These are phyloP conservation scores for Trichogramma evanescens DNA, from an alignment of 2,888 invertebrate species.

Conservation along the genomic window DNA sequence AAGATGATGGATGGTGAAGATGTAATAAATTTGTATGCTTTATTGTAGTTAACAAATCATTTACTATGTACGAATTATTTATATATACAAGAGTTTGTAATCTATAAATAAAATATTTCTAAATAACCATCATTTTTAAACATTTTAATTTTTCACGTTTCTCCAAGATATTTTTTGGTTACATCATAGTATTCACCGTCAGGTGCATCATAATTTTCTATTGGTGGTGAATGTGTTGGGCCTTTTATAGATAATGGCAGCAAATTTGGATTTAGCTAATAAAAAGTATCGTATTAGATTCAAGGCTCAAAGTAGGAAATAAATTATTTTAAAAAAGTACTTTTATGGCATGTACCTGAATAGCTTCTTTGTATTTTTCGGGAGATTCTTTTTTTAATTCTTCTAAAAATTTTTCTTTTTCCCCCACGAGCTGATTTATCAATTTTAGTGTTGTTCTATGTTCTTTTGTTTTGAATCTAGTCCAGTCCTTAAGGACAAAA, in stretches of 20 bases:
- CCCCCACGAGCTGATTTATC: slow-evolving; percentile 60
- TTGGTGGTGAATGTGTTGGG: slow-evolving; percentile 76
- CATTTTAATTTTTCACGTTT: slow-evolving; percentile 13
- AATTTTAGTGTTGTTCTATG: slow-evolving; percentile 60
- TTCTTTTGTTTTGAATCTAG: slow-evolving; percentile 60
- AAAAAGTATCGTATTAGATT: slow-evolving; percentile 29
- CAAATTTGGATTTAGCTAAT: slow-evolving; percentile 64
- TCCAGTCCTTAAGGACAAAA: slow-evolving; percentile 69
- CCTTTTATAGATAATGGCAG: slow-evolving; percentile 66
- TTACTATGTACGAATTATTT: slow-evolving; percentile 7
- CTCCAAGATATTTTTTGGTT: slow-evolving; percentile 55
- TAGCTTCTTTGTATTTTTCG: slow-evolving; percentile 79
- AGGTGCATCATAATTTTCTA: slow-evolving; percentile 69
- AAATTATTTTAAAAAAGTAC: too few relatives aligned
- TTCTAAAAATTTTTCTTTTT: slow-evolving; percentile 73
- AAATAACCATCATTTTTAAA: not conserved
- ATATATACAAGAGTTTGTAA: slow-evolving; percentile 13
- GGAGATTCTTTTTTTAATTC: slow-evolving; percentile 75
- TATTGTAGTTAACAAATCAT: not conserved
- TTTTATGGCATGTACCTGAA: slow-evolving; percentile 63
- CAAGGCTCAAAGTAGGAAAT: too few relatives aligned
- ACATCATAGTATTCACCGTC: slow-evolving; percentile 87
- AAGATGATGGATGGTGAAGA: too few relatives aligned
- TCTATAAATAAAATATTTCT: slow-evolving; percentile 10
- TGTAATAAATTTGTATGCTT: too few relatives aligned